A percentile compares a stretch with the other conserved stretches of the same genome.
Evolutionary conservation across 2,113 vertebrate species (phyloP).

Genomic region (Herpailurus yagouaroundi): DNA sequence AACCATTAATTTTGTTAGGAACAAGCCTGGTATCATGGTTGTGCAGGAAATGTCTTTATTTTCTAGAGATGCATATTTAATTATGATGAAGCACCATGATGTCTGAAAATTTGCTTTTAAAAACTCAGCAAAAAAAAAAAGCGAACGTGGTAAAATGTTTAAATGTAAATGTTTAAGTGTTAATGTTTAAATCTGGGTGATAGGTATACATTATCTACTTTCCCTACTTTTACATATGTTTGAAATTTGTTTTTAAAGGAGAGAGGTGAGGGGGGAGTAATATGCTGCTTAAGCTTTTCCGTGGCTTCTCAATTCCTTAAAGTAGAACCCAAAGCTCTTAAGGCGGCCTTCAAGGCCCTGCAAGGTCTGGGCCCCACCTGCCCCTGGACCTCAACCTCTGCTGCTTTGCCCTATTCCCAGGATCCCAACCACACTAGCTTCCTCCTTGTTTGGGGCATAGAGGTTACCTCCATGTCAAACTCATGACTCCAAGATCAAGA

Average conservation of each 20-base stretch:
- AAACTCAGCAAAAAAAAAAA: background rate
- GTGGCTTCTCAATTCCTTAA: background rate
- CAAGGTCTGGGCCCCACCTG: background rate
- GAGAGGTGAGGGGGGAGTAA: too few species aligned
- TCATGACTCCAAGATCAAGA: background rate
- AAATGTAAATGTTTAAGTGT: too few species aligned
- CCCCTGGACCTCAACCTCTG: background rate
- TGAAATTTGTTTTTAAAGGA: background rate
- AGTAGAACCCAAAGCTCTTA: background rate
- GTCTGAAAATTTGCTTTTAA: slow-evolving; percentile 10
- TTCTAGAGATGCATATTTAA: background rate
- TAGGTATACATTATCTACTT: background rate
- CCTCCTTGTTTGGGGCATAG: too few species aligned
- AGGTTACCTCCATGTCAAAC: too few species aligned
- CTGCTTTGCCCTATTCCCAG: too few species aligned
- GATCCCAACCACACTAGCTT: background rate
- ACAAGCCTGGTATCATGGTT: background rate
- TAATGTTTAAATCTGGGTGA: background rate
- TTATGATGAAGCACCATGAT: background rate
- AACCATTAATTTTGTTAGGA: background rate
- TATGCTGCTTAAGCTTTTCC: background rate
- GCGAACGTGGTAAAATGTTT: background rate
- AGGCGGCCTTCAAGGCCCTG: background rate
- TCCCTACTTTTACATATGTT: background rate
- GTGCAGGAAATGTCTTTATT: background rate